phyloP scores from a whole-genome alignment of 2,797 vertebrate species.

The Emys orbicularis region DNA sequence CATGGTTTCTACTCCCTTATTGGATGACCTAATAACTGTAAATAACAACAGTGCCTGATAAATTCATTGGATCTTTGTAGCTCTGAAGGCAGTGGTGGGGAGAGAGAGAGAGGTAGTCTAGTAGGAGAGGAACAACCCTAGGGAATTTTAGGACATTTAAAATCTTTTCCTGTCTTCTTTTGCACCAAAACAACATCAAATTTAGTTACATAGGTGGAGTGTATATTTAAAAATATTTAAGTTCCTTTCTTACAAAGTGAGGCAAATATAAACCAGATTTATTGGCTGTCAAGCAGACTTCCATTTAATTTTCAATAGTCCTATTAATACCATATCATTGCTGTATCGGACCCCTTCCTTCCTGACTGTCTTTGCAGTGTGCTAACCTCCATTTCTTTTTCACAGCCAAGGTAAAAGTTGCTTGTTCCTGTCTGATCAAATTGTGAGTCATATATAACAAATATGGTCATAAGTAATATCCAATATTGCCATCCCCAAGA shows the following conservation, averaged over 20 bases:
- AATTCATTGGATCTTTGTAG: constrained; percentile 9
- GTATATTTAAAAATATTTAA: not conserved
- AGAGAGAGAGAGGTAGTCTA: not conserved
- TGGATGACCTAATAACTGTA: constrained; percentile 6
- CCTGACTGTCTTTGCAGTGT: not conserved
- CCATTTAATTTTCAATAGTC: not conserved
- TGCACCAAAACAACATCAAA: not conserved
- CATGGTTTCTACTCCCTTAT: not conserved
- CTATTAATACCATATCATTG: not conserved
- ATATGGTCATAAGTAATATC: not conserved
- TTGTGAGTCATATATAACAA: not conserved
- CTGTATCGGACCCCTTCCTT: not conserved
- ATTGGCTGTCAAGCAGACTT: not conserved
- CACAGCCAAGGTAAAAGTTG: not conserved
- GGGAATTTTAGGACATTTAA: not conserved
- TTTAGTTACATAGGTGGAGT: not conserved
- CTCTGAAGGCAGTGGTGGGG: not conserved
- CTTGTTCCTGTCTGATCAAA: not conserved
- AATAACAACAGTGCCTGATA: not conserved
- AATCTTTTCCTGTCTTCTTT: not conserved
- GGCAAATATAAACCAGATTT: not conserved
- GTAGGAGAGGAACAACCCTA: not conserved
- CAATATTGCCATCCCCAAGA: not conserved
- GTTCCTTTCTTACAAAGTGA: not conserved
- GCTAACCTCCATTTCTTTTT: not conserved